Conservation (phyloP, 2,888 invertebrate species). For the Trilocha varians region DNA sequence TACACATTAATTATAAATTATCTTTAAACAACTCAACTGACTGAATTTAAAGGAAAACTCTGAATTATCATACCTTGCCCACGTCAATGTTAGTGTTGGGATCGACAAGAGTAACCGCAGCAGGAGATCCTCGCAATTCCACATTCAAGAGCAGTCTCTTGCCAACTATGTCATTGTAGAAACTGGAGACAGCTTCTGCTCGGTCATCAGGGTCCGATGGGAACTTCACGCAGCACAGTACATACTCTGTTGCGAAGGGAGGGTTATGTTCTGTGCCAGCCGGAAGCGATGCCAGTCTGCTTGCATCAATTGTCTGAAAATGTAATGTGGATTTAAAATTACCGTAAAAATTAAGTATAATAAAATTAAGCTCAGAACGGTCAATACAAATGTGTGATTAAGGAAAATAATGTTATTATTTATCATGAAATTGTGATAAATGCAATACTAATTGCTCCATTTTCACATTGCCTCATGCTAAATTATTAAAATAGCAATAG, state of each 20-base stretch:
- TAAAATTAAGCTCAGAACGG: too few species aligned
- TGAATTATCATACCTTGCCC: conserved; percentile 47
- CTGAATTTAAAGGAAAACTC: background rate
- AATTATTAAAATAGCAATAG: too few species aligned
- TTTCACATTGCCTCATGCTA: too few species aligned
- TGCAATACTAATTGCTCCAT: too few species aligned
- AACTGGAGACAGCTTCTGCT: conserved; percentile 79
- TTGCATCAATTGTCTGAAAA: conserved; percentile 72
- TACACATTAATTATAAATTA: too few species aligned
- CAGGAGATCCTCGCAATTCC: conserved; percentile 79
- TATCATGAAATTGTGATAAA: too few species aligned
- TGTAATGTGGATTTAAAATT: too few species aligned
- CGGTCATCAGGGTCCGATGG: conserved; percentile 91
- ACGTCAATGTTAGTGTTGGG: conserved; percentile 63
- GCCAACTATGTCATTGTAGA: conserved; percentile 77
- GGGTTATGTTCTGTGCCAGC: conserved; percentile 78
- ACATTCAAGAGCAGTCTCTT: conserved; percentile 87
- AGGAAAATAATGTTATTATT: too few species aligned
- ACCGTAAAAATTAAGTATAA: too few species aligned
- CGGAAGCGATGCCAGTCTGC: conserved; percentile 88
- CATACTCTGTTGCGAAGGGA: conserved; percentile 90
- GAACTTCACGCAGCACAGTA: conserved; percentile 86
- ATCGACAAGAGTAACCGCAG: conserved; percentile 71
- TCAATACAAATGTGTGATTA: too few species aligned
- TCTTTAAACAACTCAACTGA: too few species aligned